Base-by-base conservation (phyloP, 2,888 invertebrate genomes). In the Polyommatus iphigenia region DNA sequence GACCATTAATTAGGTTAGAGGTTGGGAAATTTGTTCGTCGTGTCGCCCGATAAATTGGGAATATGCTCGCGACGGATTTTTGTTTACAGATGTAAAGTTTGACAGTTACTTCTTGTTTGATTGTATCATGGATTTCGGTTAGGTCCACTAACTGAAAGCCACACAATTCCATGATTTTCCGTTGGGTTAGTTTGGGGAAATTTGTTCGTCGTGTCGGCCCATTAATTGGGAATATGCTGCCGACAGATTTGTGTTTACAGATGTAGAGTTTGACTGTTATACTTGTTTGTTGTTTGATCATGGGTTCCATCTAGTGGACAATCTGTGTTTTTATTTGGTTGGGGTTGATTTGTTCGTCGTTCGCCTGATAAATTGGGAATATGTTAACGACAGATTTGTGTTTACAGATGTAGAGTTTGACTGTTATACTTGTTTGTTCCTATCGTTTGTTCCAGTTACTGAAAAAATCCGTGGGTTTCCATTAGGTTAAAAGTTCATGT, bases 1-100 rank as follows among this genome's bases (percentile, higher is more conserved):
- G 80, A 78, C 76, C 75, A 73, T 76, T 32, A 78, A 81, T 76
- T 32, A 78, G 81, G 83, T 83, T 80, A 83, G 79, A 83, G 82
- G 81, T 83, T 78, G 78, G 76, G 78, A 78, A 79, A 80, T 57
- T 76, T 81, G 57, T 76, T 76, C 20, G 73, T 73, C 73, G 71
- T 36, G 75, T 75, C 50, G 36, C 29, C 32, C 36, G 18, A 41
- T 72, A 20, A 72, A 72, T 36, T 41, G 41, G 41, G 72, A 72
- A 46, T 72, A 71, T 18, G 71, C 29, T n/a, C 3, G 2, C n/a
- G 20, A 72, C 72, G 20, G 72, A 72, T 79, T 79, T 79, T 71
- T 77, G 78, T 77, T 77, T 71, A 32, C 32, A 71, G 15, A 13
- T 32, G 71, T 32, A 71, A 1, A 59, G 20, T 2, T 20, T 59